Evolutionary conservation across 2,113 vertebrate species (phyloP), one percentile per base, ranked within the genome.

Genomic region (Charadrius vociferus): DNA sequence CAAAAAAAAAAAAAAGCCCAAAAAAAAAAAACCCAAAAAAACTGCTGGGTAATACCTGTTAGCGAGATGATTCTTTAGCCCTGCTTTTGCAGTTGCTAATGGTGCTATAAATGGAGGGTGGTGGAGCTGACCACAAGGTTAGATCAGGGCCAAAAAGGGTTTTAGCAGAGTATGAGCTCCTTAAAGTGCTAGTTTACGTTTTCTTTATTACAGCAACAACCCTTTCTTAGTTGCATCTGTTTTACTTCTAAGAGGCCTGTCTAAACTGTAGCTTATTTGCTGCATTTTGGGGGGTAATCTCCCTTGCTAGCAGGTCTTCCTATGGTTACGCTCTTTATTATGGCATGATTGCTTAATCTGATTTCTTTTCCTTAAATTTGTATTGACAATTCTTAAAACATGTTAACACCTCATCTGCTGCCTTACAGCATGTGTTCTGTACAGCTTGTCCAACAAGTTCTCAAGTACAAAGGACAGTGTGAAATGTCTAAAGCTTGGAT

Each of bases 311-410:
- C 10, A 4, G 24, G 14, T 53, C 27, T 50, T 71, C 17, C 23
- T 61, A 0, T 34, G 78, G 15, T 32, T 15, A 0, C 1, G 8
- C n/a, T 55, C 22, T 10, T 32, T 55, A 19, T 52, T 55, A 5
- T 4, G 5, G 18, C 18, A 14, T 5, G 15, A 14, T 79, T 3
- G 4, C 39, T 90, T 79, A 29, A 34, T 70, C 30, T 65, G 23
- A 27, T 15, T 11, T n/a, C 19, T 36, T 41, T 37, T n/a, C 4
- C 19, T 24, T 29, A 29, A 12, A 9, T 47, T 63, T 59, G 29
- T 30, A 24, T 18, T 80, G 22, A 3, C 15, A 55, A 29, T 20
- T 66, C 27, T 29, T 24, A 22, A 55, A 71, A 53, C 1, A 0
- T 15, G 1, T 43, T 41, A 32, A 55, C 17, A 30, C 10, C 14